phyloP scores from a whole-genome alignment of 1,140 invertebrate genomes.

The Macrotrachela quadricornifera region DNA sequence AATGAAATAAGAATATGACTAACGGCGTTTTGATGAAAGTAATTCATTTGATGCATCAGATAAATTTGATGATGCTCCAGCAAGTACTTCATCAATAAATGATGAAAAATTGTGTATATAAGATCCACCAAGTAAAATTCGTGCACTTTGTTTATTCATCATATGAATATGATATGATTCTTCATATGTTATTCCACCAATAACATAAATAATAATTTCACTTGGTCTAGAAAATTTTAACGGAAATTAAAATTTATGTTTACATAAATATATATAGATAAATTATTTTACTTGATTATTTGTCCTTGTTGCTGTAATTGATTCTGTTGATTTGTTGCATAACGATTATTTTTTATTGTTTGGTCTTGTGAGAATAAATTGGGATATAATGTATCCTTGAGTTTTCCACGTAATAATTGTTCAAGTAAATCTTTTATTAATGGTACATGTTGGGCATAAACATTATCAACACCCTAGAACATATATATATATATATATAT shows the following conservation, averaged over 20 bases:
- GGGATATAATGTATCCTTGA: slow-evolving; percentile 59
- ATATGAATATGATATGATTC: slow-evolving; percentile 67
- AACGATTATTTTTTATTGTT: too few relatives aligned
- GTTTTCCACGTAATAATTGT: slow-evolving; percentile 62
- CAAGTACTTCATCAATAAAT: too few relatives aligned
- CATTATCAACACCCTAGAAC: slow-evolving; percentile 74
- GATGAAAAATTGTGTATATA: slow-evolving; percentile 1
- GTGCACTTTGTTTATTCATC: background rate
- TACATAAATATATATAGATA: too few relatives aligned
- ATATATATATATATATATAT: slow-evolving; percentile 5
- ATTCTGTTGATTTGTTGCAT: too few relatives aligned
- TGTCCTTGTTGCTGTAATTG: too few relatives aligned
- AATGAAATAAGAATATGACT: too few relatives aligned
- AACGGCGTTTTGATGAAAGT: too few relatives aligned
- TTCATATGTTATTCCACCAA: slow-evolving; percentile 90
- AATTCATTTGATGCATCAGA: too few relatives aligned
- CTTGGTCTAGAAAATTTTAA: slow-evolving; percentile 38
- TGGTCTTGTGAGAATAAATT: slow-evolving; percentile 37
- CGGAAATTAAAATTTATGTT: too few relatives aligned
- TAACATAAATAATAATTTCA: slow-evolving; percentile 76
- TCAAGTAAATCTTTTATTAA: slow-evolving; percentile 61
- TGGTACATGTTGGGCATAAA: slow-evolving; percentile 82
- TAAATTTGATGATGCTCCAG: too few relatives aligned
- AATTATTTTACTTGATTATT: too few relatives aligned
- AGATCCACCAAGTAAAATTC: slow-evolving; percentile 1